phyloP scores from a whole-genome alignment of 1,140 invertebrate species.

The Anoplolepis gracilipes region DNA sequence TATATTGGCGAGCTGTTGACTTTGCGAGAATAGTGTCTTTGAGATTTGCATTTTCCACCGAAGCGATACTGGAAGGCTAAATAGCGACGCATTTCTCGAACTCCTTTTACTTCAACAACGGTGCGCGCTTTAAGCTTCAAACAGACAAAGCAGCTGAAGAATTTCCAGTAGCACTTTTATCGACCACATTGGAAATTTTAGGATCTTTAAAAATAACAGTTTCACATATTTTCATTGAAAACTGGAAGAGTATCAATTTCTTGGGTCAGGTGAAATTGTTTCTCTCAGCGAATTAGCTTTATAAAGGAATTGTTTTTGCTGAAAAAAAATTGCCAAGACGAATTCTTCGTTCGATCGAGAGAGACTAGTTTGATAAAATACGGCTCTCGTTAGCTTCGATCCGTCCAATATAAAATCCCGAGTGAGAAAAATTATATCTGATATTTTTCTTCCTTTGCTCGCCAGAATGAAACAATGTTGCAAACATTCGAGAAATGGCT shows the following conservation, averaged over 20 bases:
- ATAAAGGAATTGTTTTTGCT: not conserved
- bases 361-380: not conserved
- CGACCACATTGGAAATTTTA: not conserved
- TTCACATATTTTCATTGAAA: not conserved
- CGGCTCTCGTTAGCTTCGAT: constrained; percentile 28
- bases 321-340: not conserved
- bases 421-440: not conserved
- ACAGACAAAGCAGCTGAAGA: not conserved
- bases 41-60: not conserved
- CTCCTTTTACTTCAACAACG: constrained; percentile 22
- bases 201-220: not conserved
- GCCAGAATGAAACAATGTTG: constrained; percentile 69
- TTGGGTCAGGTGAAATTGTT: not conserved
- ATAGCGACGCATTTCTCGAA: constrained; percentile 4
- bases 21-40: constrained; percentile 3
- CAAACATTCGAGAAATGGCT: constrained; percentile 68
- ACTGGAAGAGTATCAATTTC: not conserved
- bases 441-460: not conserved
- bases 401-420: constrained; percentile 59
- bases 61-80: not conserved
- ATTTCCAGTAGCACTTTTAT: constrained; percentile 1
- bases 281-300: not conserved
- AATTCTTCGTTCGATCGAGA: not conserved
- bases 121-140: not conserved
- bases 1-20: constrained; percentile 32